phyloP scores from a whole-genome alignment of 2,113 vertebrate genomes.

The Rattus rattus region DNA sequence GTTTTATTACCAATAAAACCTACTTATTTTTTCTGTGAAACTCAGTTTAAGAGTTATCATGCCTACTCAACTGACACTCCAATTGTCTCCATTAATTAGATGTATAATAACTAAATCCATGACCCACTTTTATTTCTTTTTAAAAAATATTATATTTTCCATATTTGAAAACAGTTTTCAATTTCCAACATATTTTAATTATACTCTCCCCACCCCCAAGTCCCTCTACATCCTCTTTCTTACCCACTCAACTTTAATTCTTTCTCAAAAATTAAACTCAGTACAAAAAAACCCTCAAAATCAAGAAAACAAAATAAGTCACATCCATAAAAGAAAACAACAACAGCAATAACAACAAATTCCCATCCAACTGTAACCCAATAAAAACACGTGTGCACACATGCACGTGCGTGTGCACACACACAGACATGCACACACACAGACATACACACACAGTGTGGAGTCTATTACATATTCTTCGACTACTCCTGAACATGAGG shows the following conservation, averaged over 20 bases:
- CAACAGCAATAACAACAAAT: neutral
- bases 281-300: neutral
- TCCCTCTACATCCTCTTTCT: neutral
- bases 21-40: conserved; percentile 76
- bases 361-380: neutral
- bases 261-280: neutral
- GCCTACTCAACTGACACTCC: conserved; percentile 57
- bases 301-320: neutral
- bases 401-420: too few species aligned
- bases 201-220: neutral
- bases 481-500: neutral
- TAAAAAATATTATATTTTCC: neutral
- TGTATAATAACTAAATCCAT: conserved; percentile 55
- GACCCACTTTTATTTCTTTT: neutral
- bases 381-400: neutral
- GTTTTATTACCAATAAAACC: conserved; percentile 74
- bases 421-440: neutral
- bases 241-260: neutral
- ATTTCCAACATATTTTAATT: neutral
- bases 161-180: neutral
- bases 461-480: neutral
- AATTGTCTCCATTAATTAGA: conserved; percentile 66
- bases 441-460: neutral
- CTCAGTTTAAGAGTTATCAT: conserved; percentile 63
- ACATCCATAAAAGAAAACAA: neutral